These are phyloP conservation scores for Amblyraja radiata DNA, from an alignment of 2,797 vertebrate genomes.

Conservation along the genomic window DNA sequence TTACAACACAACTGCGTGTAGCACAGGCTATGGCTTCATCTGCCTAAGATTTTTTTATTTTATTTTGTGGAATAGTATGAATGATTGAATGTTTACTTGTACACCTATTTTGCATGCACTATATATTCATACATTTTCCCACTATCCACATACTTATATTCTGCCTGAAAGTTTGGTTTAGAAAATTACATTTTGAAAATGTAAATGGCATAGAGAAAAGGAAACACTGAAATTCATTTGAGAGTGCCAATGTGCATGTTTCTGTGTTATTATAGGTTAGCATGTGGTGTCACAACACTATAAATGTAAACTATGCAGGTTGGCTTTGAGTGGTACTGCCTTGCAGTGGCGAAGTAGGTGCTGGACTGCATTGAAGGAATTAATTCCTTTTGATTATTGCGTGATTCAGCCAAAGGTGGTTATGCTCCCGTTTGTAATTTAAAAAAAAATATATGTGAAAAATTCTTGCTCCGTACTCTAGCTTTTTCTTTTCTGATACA, in stretches of 20 bases:
- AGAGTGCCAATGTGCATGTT: slow-evolving; percentile 48
- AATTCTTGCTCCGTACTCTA: slow-evolving; percentile 45
- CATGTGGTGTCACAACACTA: slow-evolving; percentile 52
- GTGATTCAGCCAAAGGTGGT: slow-evolving; percentile 63
- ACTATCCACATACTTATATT: slow-evolving; percentile 31
- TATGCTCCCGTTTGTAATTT: slow-evolving; percentile 64
- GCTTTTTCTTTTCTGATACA: slow-evolving; percentile 52
- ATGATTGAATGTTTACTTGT: slow-evolving; percentile 38
- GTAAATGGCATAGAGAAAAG: slow-evolving; percentile 27
- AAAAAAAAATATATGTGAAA: slow-evolving; percentile 2
- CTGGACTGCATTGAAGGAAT: slow-evolving; percentile 43
- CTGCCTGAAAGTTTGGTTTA: slow-evolving; percentile 6
- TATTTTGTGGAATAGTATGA: slow-evolving; percentile 35
- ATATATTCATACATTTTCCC: slow-evolving; percentile 37
- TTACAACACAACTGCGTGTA: slow-evolving; percentile 30
- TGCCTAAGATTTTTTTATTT: slow-evolving; percentile 34
- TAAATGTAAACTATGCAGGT: slow-evolving; percentile 41
- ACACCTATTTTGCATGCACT: slow-evolving; percentile 38
- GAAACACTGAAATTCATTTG: slow-evolving; percentile 28
- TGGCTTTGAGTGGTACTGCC: slow-evolving; percentile 49
- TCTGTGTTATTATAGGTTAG: slow-evolving; percentile 51
- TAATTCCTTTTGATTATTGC: slow-evolving; percentile 50
- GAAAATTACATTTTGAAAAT: slow-evolving; percentile 33
- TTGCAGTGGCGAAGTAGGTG: slow-evolving; percentile 47
- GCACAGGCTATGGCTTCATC: slow-evolving; percentile 37